phyloP scores from a whole-genome alignment of 2,888 invertebrate species.

The Eurytoma adleriae region DNA sequence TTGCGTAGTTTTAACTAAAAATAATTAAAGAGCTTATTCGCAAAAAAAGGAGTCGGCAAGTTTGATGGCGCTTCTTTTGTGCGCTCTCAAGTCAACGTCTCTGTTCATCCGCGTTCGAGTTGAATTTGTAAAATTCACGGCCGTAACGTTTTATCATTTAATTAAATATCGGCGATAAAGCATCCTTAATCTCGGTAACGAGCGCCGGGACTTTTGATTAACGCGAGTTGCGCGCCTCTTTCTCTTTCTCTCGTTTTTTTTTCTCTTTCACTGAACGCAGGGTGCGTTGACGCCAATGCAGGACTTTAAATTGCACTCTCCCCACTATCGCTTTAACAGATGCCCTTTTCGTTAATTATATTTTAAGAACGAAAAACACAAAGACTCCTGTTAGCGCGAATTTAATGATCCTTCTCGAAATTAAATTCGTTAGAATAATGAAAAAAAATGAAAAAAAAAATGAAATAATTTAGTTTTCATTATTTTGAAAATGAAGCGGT shows the following conservation, averaged over 20 bases:
- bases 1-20: constrained; percentile 30
- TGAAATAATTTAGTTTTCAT: background rate
- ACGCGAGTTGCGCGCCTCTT: constrained; percentile 58
- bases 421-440: constrained; percentile 33
- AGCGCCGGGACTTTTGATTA: constrained; percentile 64
- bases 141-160: constrained; percentile 66
- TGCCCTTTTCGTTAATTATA: constrained; percentile 58
- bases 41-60: constrained; percentile 46
- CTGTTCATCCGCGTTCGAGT: constrained; percentile 55
- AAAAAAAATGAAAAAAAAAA: background rate
- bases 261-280: constrained; percentile 35
- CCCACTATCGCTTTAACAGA: constrained; percentile 54
- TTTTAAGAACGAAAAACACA: constrained; percentile 41
- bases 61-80: constrained; percentile 45
- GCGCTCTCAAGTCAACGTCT: constrained; percentile 41
- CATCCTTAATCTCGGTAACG: constrained; percentile 66
- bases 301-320: constrained; percentile 56
- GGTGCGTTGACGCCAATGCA: constrained; percentile 57
- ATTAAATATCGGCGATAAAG: constrained; percentile 70
- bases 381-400: constrained; percentile 36
- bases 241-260: constrained; percentile 38
- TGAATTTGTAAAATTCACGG: constrained; percentile 63
- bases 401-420: constrained; percentile 54
- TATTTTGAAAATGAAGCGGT: no score
- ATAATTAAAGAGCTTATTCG: constrained; percentile 49